phyloP scores from a whole-genome alignment of 2,888 invertebrate species.

The Cylindroiulus punctatus region DNA sequence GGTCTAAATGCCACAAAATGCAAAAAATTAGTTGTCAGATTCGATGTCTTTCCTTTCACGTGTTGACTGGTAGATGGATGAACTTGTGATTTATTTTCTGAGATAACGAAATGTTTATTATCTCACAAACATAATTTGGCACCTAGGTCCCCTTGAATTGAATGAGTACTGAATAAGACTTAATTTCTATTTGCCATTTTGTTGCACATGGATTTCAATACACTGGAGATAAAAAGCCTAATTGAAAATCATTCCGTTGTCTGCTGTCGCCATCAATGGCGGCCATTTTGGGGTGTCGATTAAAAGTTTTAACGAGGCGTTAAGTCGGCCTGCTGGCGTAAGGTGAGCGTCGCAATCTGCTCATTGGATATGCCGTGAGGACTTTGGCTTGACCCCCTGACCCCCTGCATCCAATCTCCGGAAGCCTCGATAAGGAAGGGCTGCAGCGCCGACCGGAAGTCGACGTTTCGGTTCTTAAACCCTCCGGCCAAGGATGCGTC shows the following conservation, averaged over 20 bases:
- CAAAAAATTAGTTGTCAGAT: too few species aligned
- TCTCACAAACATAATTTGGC: too few species aligned
- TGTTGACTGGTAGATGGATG: too few species aligned
- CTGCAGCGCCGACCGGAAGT: slow-evolving; percentile 10
- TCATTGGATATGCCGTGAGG: slow-evolving; percentile 8
- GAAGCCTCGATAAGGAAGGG: slow-evolving; percentile 11
- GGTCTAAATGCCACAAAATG: too few species aligned
- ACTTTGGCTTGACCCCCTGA: slow-evolving; percentile 11
- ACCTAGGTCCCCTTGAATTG: too few species aligned
- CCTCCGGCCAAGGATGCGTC: slow-evolving; percentile 1
- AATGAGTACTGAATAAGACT: too few species aligned
- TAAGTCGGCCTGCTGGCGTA: not conserved
- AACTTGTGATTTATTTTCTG: too few species aligned
- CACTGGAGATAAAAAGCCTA: not conserved
- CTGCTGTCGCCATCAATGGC: not conserved
- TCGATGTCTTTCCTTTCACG: too few species aligned
- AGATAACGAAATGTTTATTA: too few species aligned
- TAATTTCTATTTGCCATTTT: not conserved
- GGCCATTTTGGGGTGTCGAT: not conserved
- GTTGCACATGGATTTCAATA: not conserved
- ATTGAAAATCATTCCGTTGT: not conserved
- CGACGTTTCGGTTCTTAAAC: slow-evolving; percentile 10
- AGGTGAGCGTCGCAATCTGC: not conserved
- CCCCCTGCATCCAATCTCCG: slow-evolving; percentile 1
- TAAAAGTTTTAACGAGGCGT: slow-evolving; percentile 11